Percentiles rank a stretch among this genome's conserved stretches.
phyloP scores from a whole-genome alignment of 2,888 invertebrate species.

The Dasypolia templi region DNA sequence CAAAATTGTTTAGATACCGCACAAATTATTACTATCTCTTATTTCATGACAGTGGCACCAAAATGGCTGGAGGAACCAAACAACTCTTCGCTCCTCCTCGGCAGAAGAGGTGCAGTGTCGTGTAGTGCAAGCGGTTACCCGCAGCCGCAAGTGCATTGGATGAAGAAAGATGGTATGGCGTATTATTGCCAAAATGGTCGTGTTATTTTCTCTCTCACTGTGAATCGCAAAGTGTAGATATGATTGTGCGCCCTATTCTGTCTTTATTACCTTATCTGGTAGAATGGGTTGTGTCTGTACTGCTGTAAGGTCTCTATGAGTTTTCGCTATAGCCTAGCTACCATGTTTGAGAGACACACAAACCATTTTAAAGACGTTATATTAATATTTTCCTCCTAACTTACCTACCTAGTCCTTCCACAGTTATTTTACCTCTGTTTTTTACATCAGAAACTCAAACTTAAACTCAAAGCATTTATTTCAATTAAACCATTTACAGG shows the following conservation, averaged over 20 bases:
- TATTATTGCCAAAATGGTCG: not conserved
- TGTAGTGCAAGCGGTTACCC: slow-evolving; percentile 96
- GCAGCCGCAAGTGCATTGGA: slow-evolving; percentile 93
- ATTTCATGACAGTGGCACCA: slow-evolving; percentile 92
- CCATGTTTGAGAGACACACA: not conserved
- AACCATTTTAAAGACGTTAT: not conserved
- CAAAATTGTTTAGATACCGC: too few relatives aligned
- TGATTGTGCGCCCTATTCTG: not conserved
- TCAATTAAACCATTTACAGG: too few relatives aligned
- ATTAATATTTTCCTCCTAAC: not conserved
- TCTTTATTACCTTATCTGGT: not conserved
- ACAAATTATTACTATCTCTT: too few relatives aligned
- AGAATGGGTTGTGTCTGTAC: not conserved
- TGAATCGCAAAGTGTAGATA: not conserved
- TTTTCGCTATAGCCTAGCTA: not conserved
- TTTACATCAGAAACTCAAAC: too few relatives aligned
- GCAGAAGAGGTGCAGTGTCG: slow-evolving; percentile 92
- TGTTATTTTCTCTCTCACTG: not conserved
- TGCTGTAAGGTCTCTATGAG: not conserved
- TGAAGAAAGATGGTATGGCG: slow-evolving; percentile 93
- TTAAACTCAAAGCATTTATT: too few relatives aligned
- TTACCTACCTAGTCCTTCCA: too few relatives aligned
- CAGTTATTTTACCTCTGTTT: not conserved
- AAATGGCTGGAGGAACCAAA: slow-evolving; percentile 94
- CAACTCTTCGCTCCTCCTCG: slow-evolving; percentile 93